phyloP scores from a whole-genome alignment of 2,113 vertebrate genomes.

The Microcebus tavaratra region DNA sequence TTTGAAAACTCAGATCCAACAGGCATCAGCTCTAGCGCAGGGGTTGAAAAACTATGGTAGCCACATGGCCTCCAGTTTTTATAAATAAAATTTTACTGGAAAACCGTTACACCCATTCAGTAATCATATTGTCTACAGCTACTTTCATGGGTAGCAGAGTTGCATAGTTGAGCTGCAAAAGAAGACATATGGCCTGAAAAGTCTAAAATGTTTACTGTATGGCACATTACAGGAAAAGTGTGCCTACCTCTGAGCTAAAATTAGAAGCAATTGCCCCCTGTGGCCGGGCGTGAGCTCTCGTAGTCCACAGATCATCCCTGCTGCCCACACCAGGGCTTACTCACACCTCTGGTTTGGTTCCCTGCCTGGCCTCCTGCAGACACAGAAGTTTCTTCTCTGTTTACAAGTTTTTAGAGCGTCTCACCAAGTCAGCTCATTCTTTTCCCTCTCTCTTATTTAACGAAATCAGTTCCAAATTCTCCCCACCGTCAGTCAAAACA shows the following conservation, averaged over 20 bases:
- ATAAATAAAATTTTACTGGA: background rate
- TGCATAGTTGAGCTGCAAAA: background rate
- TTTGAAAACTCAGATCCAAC: background rate
- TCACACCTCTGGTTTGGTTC: fast-evolving
- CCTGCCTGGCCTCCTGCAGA: background rate
- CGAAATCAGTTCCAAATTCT: background rate
- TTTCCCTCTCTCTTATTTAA: background rate
- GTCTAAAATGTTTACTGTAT: background rate
- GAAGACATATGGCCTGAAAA: background rate
- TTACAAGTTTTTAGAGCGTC: background rate
- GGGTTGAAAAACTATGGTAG: background rate
- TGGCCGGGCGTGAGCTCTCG: background rate
- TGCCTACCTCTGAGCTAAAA: background rate
- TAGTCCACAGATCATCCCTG: background rate
- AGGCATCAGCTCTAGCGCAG: background rate
- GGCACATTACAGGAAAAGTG: background rate
- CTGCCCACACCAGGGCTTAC: background rate
- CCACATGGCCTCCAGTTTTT: background rate
- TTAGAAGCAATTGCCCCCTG: background rate
- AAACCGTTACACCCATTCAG: background rate
- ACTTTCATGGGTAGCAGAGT: background rate
- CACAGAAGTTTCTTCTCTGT: background rate
- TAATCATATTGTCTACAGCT: no score
- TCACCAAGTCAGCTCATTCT: background rate
- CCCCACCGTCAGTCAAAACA: background rate